Evolutionary conservation across 2,113 vertebrate species (phyloP).

Genomic region (Melanostigma gelatinosum): DNA sequence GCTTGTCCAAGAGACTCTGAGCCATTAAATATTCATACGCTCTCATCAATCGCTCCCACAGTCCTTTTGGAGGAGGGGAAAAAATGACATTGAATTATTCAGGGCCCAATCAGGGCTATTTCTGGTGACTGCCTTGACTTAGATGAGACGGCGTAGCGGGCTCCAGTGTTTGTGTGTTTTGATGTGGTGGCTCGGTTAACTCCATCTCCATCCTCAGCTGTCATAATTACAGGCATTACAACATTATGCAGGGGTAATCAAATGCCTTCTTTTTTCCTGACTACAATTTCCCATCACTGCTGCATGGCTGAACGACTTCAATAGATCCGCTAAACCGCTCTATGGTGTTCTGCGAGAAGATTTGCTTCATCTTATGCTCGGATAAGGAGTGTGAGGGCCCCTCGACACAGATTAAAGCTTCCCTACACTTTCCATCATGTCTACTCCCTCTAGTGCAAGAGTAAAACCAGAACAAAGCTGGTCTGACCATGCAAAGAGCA

Average conservation of each 20-base stretch:
- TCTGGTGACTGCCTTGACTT: conserved; percentile 65
- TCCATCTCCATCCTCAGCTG: conserved; percentile 58
- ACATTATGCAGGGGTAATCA: conserved; percentile 62
- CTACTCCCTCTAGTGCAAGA: conserved; percentile 6
- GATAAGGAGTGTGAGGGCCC: conserved; percentile 30
- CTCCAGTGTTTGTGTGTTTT: conserved; percentile 73
- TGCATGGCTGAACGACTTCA: conserved; percentile 37
- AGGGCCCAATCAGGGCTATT: conserved; percentile 78
- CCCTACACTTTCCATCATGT: conserved; percentile 25
- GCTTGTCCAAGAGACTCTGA: conserved; percentile 76
- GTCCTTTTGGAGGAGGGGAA: conserved; percentile 67
- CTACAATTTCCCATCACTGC: conserved; percentile 53
- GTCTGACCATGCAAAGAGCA: conserved; percentile 27
- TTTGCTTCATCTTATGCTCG: conserved; percentile 12
- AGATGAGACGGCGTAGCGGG: conserved; percentile 57
- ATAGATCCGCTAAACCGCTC: conserved; percentile 52
- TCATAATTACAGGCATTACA: conserved; percentile 67
- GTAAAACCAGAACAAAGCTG: conserved; percentile 28
- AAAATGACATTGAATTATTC: conserved; percentile 83
- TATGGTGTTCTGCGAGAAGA: conserved; percentile 37
- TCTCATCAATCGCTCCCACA: conserved; percentile 80
- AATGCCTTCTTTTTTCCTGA: conserved; percentile 55
- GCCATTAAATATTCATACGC: conserved; percentile 81
- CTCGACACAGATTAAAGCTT: conserved; percentile 39
- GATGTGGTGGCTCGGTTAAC: conserved; percentile 62